Evolutionary conservation across 37 sponge, comb jelly and placozoan genomes (phyloP).

Genomic region (Mnemiopsis leidyi): DNA sequence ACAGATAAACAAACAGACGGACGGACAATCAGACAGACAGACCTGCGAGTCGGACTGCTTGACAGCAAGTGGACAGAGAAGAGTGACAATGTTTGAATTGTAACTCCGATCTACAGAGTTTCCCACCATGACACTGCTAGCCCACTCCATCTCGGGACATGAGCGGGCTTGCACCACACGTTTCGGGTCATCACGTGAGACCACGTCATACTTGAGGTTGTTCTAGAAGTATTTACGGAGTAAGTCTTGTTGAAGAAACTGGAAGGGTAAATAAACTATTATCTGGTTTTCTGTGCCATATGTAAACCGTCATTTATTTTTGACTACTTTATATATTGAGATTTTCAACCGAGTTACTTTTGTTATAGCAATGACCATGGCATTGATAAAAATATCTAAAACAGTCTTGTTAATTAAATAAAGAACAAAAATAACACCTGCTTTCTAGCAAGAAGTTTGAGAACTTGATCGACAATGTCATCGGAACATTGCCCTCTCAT

Average conservation of each 20-base stretch:
- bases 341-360: no score
- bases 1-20: no score
- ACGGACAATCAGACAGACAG: no score
- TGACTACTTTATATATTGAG: no score
- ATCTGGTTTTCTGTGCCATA: no score
- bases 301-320: no score
- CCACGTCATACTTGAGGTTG: neutral
- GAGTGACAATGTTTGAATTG: neutral
- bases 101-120: neutral
- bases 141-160: neutral
- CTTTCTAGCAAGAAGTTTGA: neutral
- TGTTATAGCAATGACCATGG: no score
- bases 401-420: no score
- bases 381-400: no score
- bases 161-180: neutral
- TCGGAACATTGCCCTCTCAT: conserved; percentile 1
- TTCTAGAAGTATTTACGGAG: neutral
- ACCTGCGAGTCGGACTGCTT: neutral
- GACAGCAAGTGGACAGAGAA: neutral
- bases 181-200: neutral
- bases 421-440: no score
- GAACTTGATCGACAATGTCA: neutral
- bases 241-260: no score
- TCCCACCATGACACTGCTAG: neutral
- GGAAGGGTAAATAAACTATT: no score